Conservation (phyloP, 2,888 invertebrate genomes). For the Caenorhabditis sulstoni region DNA sequence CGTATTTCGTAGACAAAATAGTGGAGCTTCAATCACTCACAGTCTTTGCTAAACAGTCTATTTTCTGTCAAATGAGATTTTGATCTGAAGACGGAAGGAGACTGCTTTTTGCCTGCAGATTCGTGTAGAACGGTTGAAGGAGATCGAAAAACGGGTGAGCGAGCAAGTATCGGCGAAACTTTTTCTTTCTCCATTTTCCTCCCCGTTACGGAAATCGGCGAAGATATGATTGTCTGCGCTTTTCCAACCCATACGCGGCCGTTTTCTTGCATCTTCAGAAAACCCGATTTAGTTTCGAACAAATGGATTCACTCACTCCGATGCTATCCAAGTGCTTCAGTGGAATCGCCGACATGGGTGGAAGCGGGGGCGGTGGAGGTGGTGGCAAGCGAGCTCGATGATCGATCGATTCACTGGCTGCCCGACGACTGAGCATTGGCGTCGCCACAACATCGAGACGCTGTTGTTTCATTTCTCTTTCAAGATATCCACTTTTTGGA, state of each 20-base stretch:
- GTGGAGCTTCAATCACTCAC: conserved; percentile 10
- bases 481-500: not conserved
- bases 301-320: conserved; percentile 15
- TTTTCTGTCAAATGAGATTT: conserved; percentile 49
- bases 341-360: conserved; percentile 32
- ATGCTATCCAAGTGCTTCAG: conserved; percentile 43
- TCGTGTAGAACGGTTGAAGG: conserved; percentile 8
- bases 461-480: conserved; percentile 34
- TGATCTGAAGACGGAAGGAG: conserved; percentile 44
- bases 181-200: conserved; percentile 8
- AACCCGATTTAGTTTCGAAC: not conserved
- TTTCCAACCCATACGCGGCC: conserved; percentile 54
- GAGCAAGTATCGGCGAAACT: conserved; percentile 39
- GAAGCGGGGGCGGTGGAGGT: not conserved
- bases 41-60: conserved; percentile 23
- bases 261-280: conserved; percentile 29
- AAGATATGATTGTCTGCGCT: conserved; percentile 17
- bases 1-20: not conserved
- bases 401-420: conserved; percentile 6
- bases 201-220: conserved; percentile 26
- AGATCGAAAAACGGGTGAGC: conserved; percentile 41
- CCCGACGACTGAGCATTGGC: conserved; percentile 31
- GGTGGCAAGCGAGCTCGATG: not conserved
- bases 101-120: not conserved
- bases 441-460: conserved; percentile 33